phyloP scores from a whole-genome alignment of 2,113 vertebrate genomes.

The Manacus vitellinus region DNA sequence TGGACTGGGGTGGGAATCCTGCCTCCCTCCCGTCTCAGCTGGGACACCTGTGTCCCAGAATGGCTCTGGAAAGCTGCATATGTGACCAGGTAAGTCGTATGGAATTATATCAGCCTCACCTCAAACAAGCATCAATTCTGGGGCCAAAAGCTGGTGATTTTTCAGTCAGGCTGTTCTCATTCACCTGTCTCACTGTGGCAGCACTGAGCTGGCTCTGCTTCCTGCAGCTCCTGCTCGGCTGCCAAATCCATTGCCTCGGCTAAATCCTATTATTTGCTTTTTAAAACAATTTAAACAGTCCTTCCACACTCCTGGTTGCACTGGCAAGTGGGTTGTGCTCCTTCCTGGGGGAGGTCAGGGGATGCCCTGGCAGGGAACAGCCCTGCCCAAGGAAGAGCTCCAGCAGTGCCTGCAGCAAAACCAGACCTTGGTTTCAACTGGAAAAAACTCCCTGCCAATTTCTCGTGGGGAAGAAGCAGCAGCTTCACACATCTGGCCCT shows the following conservation, averaged over 20 bases:
- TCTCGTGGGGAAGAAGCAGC: neutral
- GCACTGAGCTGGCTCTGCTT: neutral
- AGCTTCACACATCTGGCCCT: neutral
- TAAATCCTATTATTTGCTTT: neutral
- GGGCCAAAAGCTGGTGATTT: neutral
- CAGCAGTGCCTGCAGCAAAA: accelerated
- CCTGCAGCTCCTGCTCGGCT: neutral
- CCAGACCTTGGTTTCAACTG: neutral
- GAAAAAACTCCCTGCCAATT: neutral
- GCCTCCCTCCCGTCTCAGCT: neutral
- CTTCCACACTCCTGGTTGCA: neutral
- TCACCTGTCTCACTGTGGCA: neutral
- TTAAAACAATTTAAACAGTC: neutral
- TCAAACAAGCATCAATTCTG: neutral
- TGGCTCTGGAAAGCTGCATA: neutral
- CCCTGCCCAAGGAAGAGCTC: neutral
- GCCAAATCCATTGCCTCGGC: neutral
- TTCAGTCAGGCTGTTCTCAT: neutral
- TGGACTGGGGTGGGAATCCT: neutral
- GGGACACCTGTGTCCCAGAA: neutral
- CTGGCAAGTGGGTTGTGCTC: neutral
- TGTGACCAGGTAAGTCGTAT: neutral
- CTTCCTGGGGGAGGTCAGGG: neutral
- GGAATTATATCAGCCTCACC: accelerated
- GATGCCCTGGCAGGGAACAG: too few species aligned